Evolutionary conservation across 2,888 invertebrate species (phyloP), one percentile per base, ranked within the genome.

Genomic region (Morinoia aosen): DNA sequence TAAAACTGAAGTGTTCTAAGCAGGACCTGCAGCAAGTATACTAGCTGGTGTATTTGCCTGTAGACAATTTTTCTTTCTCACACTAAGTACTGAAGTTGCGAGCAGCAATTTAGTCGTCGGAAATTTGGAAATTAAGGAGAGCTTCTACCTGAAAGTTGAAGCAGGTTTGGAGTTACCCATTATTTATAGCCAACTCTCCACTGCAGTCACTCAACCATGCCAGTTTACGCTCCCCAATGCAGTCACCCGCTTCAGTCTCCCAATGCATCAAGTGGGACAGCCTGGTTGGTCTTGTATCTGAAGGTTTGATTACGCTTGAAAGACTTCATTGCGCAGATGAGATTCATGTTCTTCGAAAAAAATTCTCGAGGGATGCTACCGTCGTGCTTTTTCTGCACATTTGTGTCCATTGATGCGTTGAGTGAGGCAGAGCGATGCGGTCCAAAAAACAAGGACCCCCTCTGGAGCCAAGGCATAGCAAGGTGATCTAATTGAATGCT

Each of bases 401-500:
- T 76, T 76, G 76, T 76, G 76, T 33, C 76, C 76, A 76, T 76
- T 76, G 76, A 76, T 76, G 76, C 76, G 76, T 76, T 76, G 76
- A 76, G 76, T 76, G 76, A 16, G 25, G 76, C 76, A 76, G 16
- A 76, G 25, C 76, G 33, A 76, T 76, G 76, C 8, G 33, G 25
- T 33, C 25, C 76, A 76, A 76, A 48, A 76, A 76, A 76, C 76
- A 76, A 33, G 76, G 76, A 76, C 76, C 76, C 16, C 76, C 76
- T 33, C 76, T 16, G 1, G 76, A 33, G 76, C 33, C 76, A 8
- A 8, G 76, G 10, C 33, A 10, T 10, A 76, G 25, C 76, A 76
- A 76, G 25, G 25, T 76, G 25, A 76, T 76, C 76, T 76, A 76
- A 76, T 76, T 76, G 8, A 33, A 76, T 8, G 25, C 76, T 33